Evolutionary conservation across 2,888 invertebrate genomes (phyloP).

Genomic region (Drosophila birchii): DNA sequence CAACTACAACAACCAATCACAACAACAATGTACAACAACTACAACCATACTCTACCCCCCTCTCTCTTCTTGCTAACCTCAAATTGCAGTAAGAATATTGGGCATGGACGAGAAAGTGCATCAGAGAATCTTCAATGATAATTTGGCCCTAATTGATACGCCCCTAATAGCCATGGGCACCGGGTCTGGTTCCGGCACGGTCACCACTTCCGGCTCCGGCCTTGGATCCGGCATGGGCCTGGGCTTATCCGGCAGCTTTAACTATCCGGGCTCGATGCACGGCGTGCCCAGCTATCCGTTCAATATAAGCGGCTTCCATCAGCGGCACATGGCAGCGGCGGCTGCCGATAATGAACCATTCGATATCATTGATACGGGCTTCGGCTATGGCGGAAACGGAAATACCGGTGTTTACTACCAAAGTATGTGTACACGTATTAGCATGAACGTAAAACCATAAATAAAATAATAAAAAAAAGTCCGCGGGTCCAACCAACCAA

Average conservation of each 20-base stretch:
- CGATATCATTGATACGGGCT: conserved; percentile 83
- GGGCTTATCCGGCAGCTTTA: conserved; percentile 64
- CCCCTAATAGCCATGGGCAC: conserved; percentile 82
- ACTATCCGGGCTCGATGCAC: conserved; percentile 82
- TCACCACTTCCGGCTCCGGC: conserved; percentile 39
- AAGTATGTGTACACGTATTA: conserved; percentile 84
- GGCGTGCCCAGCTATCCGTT: conserved; percentile 84
- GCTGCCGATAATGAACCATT: conserved; percentile 79
- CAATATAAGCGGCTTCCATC: conserved; percentile 85
- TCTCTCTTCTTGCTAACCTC: conserved; percentile 79
- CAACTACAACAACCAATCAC: conserved; percentile 26
- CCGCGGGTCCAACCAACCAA: conserved; percentile 30
- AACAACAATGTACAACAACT: conserved; percentile 63
- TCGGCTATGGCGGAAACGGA: conserved; percentile 71
- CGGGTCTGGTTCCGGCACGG: conserved; percentile 51
- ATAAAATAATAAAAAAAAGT: conserved; percentile 32
- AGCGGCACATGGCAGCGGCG: conserved; percentile 81
- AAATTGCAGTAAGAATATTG: conserved; percentile 85
- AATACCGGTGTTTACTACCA: conserved; percentile 83
- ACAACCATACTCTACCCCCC: conserved; percentile 73
- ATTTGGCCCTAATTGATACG: conserved; percentile 85
- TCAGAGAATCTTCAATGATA: conserved; percentile 85
- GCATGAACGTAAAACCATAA: conserved; percentile 74
- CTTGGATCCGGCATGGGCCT: conserved; percentile 21
- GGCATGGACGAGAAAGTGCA: conserved; percentile 85